These are phyloP conservation scores for Hoplias malabaricus DNA, from an alignment of 2,113 vertebrate genomes.

Conservation along the genomic window DNA sequence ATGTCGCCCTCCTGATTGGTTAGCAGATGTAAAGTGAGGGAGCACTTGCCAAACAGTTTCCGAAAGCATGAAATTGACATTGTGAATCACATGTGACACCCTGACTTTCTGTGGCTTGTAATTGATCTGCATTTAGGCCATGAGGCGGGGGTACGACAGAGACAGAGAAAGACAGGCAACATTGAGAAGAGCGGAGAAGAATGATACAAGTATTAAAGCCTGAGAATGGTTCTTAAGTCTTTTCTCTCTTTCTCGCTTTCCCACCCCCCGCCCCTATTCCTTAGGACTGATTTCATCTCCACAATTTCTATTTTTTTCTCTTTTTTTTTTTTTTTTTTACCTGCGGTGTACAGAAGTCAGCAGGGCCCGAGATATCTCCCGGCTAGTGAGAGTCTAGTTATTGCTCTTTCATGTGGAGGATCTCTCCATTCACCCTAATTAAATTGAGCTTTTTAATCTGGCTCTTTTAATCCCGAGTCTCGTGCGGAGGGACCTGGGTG, in stretches of 20 bases:
- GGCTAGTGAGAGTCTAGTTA: slow-evolving; percentile 77
- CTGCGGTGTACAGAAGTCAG: slow-evolving; percentile 71
- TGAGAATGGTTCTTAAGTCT: not conserved
- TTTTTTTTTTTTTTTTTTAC: slow-evolving; percentile 57
- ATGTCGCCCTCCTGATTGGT: slow-evolving; percentile 90
- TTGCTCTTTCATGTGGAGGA: slow-evolving; percentile 76
- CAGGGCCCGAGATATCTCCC: slow-evolving; percentile 68
- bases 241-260: slow-evolving; percentile 1
- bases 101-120: slow-evolving; percentile 87
- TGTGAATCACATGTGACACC: slow-evolving; percentile 94
- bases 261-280: not conserved
- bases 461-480: slow-evolving; percentile 78
- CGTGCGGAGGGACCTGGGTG: slow-evolving; percentile 74
- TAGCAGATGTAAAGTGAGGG: slow-evolving; percentile 95
- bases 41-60: slow-evolving; percentile 92
- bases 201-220: slow-evolving; percentile 41
- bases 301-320: slow-evolving; percentile 37
- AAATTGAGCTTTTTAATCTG: slow-evolving; percentile 82
- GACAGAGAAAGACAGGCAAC: slow-evolving; percentile 11
- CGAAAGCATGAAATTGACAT: slow-evolving; percentile 96
- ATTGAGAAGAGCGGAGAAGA: slow-evolving; percentile 12
- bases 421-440: slow-evolving; percentile 79
- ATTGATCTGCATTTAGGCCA: slow-evolving; percentile 90
- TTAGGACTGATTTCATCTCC: slow-evolving; percentile 75
- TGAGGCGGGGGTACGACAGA: slow-evolving; percentile 7